Evolutionary conservation across 2,888 invertebrate species (phyloP), one percentile per base, ranked within the genome.

Genomic region (Helicoverpa assulta): DNA sequence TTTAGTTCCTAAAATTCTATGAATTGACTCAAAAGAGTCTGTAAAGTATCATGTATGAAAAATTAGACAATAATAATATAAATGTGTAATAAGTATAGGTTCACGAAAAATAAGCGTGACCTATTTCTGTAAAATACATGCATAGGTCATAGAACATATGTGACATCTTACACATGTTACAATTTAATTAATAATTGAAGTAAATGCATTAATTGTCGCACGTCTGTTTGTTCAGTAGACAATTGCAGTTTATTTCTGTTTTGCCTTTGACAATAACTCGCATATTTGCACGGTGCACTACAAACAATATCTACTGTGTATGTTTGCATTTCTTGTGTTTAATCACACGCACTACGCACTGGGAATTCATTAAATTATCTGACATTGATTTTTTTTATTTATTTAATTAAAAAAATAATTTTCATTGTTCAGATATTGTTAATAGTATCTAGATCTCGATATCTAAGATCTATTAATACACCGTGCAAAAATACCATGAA

Each of bases 181-280:
- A 26, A 54, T 53, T 51, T 26, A 50, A 53, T 66, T 21, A 53
- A 55, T 52, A 37, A 37, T 12, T 33, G 10, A 21, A 40, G 53
- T 53, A 50, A 52, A 70, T 16, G 10, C 10, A 10, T 50, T 37
- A 37, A 37, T 21, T 19, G 40, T 43, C 16, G 16, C 10, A 51
- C 5, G 19, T 55, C 47, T 0, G 53, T 50, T 66, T 69, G 33
- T 29, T 66, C 43, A 33, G 33, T 56, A 37, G 10, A 51, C 62
- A 55, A 57, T 62, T 8, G 40, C 26, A 62, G 37, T 47, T 40
- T 54, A 19, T 55, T 21, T 21, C 40, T 69, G 33, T 75, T 75
- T 57, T 63, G 16, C 66, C 43, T 62, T 37, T 64, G 40, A 53
- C 16, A 40, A 43, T 43, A 43, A 43, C 16, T 47, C 43, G 40